Evolutionary conservation across 2,797 vertebrate genomes (phyloP).

Genomic region (Sebastes miniatus): DNA sequence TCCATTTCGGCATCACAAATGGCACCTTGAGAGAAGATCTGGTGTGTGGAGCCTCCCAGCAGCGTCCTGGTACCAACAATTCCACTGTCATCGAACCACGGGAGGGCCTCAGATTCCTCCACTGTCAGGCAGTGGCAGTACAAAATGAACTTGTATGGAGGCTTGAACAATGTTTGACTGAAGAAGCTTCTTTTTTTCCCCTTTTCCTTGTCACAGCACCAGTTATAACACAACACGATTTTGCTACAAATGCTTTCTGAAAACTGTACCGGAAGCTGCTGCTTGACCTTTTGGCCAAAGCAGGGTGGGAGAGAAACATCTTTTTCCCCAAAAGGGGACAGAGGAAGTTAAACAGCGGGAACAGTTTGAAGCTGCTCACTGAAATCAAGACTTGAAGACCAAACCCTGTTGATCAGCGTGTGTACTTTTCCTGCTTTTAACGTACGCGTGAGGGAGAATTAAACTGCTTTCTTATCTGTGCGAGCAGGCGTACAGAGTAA

Average conservation of each 20-base stretch:
- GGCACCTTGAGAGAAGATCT: constrained; percentile 33
- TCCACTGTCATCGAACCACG: constrained; percentile 39
- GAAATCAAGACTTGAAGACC: constrained; percentile 69
- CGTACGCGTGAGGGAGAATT: constrained; percentile 7
- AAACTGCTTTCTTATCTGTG: constrained; percentile 37
- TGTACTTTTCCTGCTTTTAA: constrained; percentile 36
- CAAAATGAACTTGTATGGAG: constrained; percentile 23
- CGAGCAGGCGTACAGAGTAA: constrained; percentile 26
- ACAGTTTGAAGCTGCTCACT: constrained; percentile 23
- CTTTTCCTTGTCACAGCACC: constrained; percentile 42
- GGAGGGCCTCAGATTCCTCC: constrained; percentile 32
- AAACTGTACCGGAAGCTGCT: constrained; percentile 52
- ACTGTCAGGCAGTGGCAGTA: constrained; percentile 30
- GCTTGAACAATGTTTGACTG: constrained; percentile 40
- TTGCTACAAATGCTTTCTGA: constrained; percentile 50
- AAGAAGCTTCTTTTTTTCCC: constrained; percentile 33
- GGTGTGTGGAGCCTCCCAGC: constrained; percentile 35
- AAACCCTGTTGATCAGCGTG: constrained; percentile 64
- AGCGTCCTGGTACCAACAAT: constrained; percentile 41
- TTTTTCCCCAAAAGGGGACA: constrained; percentile 1
- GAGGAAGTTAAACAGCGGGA: constrained; percentile 24
- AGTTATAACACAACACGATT: constrained; percentile 41
- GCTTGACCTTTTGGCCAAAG: constrained; percentile 50
- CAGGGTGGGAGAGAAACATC: constrained; percentile 26
- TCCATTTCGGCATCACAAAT: constrained; percentile 37